Evolutionary conservation across 2,888 invertebrate genomes (phyloP).

Genomic region (Latrodectus hesperus): DNA sequence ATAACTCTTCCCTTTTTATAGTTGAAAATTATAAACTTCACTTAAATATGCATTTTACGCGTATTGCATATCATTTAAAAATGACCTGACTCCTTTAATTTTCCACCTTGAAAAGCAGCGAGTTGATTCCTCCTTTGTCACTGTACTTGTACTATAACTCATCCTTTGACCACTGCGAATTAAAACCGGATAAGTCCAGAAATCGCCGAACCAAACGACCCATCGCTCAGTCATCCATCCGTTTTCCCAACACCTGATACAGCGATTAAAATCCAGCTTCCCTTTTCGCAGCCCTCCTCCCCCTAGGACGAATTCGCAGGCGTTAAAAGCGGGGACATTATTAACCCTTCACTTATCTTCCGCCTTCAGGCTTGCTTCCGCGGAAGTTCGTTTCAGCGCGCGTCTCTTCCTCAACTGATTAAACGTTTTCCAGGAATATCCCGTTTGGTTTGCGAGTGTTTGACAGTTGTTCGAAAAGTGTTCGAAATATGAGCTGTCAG

Average conservation of each 20-base stretch:
- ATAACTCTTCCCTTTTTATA: too few relatives aligned
- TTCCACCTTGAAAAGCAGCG: too few relatives aligned
- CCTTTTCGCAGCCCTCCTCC: not conserved
- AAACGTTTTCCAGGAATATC: constrained; percentile 26
- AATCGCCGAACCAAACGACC: constrained; percentile 20
- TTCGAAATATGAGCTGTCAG: constrained; percentile 59
- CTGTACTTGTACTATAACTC: constrained; percentile 3
- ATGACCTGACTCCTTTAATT: too few relatives aligned
- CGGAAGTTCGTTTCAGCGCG: constrained; percentile 23
- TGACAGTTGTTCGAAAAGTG: constrained; percentile 64
- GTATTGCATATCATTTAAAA: too few relatives aligned
- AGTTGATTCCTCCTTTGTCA: not conserved
- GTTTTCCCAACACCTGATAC: constrained; percentile 51
- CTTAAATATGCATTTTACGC: too few relatives aligned
- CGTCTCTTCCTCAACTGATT: constrained; percentile 20
- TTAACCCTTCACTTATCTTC: constrained; percentile 39
- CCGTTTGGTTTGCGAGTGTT: constrained; percentile 18
- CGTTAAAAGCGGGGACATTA: constrained; percentile 18
- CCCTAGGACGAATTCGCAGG: not conserved
- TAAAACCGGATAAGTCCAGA: constrained; percentile 49
- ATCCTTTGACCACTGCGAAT: constrained; percentile 33
- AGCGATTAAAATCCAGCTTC: constrained; percentile 53
- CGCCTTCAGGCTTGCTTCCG: constrained; percentile 26
- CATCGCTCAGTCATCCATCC: constrained; percentile 48
- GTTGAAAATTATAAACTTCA: too few relatives aligned